Base-by-base conservation (phyloP, 2,113 vertebrate genomes). In the Callipepla californica region DNA sequence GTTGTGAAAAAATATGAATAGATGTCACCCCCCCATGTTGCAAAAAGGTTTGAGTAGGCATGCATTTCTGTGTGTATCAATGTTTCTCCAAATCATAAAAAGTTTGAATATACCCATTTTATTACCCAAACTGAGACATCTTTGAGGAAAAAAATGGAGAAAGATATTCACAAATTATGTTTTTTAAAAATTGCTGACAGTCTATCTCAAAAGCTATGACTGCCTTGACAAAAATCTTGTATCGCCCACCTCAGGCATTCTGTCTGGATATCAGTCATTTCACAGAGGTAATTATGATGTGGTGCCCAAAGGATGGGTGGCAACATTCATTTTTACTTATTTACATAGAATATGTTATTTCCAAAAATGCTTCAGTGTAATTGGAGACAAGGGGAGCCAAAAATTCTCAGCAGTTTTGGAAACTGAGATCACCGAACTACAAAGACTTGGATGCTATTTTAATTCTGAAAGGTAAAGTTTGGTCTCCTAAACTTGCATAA, bases 341-440 rank as follows among this genome's bases (percentile, higher is more conserved):
- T 95, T 96, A 89, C 93, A 80, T 96, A 50, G 47, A 83, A 86
- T 15, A 47, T 90, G 53, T 93, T 87, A 53, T 83, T 93, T 94
- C 83, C 25, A 66, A 38, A 83, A 84, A 21, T 57, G 34, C n/a
- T 92, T 74, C 32, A 14, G 36, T 78, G 22, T 94, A 92, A 95
- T 44, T 96, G 85, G 90, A 90, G 92, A 44, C 1, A 21, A 86
- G 65, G 51, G 28, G 19, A 85, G 25, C 5, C 69, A 63, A 12
- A 61, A 67, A 93, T 68, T 93, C 88, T 90, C 85, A 92, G 76
- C 57, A 80, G 63, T 90, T 94, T 85, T 74, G 59, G 42, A 91
- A 94, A 83, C 2, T 47, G 0, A 5, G 3, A 19, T 90, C 69
- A 67, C 22, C 73, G 59, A 91, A 55, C 45, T 93, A 70, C 67